Percentiles rank a stretch among this genome's conserved stretches.
Evolutionary conservation across 2,797 vertebrate species (phyloP).

Genomic region (Glossophaga mutica): DNA sequence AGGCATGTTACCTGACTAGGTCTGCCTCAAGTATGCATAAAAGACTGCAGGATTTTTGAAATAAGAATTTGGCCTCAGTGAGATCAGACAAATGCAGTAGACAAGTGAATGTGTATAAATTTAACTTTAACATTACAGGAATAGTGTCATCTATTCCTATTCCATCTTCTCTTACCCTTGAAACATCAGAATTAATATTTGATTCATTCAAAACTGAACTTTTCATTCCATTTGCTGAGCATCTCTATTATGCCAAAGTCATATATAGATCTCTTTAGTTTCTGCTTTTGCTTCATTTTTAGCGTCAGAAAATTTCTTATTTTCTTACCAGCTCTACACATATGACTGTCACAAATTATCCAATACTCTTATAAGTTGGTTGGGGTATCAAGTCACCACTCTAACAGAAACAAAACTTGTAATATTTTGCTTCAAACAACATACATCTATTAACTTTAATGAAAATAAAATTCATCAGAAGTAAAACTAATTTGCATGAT

Average conservation of each 20-base stretch:
- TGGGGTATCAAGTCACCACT: background rate
- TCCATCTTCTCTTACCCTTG: background rate
- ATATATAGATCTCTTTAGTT: background rate
- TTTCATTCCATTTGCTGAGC: background rate
- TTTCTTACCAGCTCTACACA: background rate
- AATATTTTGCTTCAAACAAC: background rate
- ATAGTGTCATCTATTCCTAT: background rate
- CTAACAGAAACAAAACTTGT: background rate
- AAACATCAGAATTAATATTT: background rate
- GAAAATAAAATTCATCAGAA: background rate
- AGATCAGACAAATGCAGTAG: background rate
- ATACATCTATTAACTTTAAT: background rate
- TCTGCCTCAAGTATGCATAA: background rate
- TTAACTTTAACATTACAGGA: background rate
- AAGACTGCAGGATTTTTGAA: background rate
- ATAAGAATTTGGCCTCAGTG: background rate
- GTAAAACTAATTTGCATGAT: background rate
- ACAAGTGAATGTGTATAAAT: background rate
- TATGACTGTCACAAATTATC: background rate
- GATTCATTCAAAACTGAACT: background rate
- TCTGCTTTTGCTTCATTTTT: conserved; percentile 1
- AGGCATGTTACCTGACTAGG: background rate
- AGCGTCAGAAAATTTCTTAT: background rate
- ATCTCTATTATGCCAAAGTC: background rate
- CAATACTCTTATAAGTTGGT: background rate